Evolutionary conservation across 2,113 vertebrate species (phyloP).

Genomic region (Lutjanus erythropterus): DNA sequence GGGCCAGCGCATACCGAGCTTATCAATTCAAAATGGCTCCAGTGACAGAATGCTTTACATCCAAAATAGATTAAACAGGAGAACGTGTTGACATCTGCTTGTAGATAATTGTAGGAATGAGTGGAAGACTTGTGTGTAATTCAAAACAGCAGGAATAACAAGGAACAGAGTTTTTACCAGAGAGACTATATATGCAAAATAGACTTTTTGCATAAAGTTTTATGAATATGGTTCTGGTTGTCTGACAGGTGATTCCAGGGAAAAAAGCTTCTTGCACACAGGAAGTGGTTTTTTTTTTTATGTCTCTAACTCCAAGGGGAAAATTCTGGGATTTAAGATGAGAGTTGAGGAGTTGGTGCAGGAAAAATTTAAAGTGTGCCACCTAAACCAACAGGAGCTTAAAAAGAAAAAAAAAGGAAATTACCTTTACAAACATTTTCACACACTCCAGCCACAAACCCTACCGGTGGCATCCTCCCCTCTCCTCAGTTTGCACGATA

Average conservation of each 20-base stretch:
- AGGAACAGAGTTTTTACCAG: background rate
- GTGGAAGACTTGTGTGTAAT: background rate
- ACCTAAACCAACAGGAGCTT: too few relatives aligned
- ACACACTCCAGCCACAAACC: too few relatives aligned
- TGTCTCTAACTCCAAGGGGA: background rate
- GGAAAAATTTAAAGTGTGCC: background rate
- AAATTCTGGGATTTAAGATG: background rate
- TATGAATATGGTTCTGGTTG: background rate
- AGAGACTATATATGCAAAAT: background rate
- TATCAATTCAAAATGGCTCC: background rate
- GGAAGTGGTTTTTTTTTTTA: background rate
- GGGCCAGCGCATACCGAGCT: too few relatives aligned
- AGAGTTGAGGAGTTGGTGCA: background rate
- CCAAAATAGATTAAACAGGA: background rate
- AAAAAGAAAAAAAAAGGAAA: background rate
- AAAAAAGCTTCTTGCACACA: background rate
- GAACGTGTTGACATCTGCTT: background rate
- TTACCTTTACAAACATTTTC: too few relatives aligned
- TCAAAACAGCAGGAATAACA: background rate
- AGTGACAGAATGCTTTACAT: background rate
- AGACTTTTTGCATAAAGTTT: slow-evolving; percentile 1
- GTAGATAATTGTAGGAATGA: background rate
- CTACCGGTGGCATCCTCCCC: too few relatives aligned
- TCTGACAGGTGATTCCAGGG: background rate
- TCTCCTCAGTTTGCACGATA: too few relatives aligned